phyloP scores from a whole-genome alignment of 2,797 vertebrate genomes.

The Rhabdomys pumilio region DNA sequence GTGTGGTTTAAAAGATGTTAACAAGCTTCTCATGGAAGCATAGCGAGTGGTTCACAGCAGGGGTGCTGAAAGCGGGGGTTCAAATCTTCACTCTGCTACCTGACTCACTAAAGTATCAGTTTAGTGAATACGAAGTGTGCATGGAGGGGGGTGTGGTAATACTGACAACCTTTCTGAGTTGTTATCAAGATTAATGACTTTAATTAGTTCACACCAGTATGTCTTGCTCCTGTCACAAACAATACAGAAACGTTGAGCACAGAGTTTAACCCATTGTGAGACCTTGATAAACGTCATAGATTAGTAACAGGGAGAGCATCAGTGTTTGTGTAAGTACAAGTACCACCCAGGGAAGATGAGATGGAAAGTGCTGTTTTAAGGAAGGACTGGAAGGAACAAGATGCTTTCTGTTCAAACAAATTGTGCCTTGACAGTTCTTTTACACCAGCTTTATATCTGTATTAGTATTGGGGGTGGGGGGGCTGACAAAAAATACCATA shows the following conservation, averaged over 20 bases:
- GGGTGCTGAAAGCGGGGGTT: neutral
- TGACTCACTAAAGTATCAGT: neutral
- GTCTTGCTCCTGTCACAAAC: neutral
- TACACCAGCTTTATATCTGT: neutral
- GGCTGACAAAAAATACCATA: neutral
- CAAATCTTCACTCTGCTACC: neutral
- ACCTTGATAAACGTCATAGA: neutral
- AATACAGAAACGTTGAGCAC: neutral
- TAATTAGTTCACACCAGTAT: neutral
- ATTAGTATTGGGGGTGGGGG: fast-evolving
- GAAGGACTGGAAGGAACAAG: neutral
- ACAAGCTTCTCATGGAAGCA: neutral
- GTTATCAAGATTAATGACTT: slow-evolving; percentile 24
- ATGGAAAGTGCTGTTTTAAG: neutral
- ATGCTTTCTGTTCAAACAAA: slow-evolving; percentile 19
- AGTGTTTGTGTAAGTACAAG: neutral
- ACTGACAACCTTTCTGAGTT: neutral
- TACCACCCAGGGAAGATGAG: neutral
- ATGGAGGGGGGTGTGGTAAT: neutral
- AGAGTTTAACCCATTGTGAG: neutral
- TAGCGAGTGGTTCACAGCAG: neutral
- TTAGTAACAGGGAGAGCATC: neutral
- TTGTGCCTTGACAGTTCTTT: neutral
- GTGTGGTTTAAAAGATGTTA: neutral
- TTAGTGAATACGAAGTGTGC: neutral